These are phyloP conservation scores for Orius insidiosus DNA, from an alignment of 1,140 invertebrate species.

Conservation along the genomic window DNA sequence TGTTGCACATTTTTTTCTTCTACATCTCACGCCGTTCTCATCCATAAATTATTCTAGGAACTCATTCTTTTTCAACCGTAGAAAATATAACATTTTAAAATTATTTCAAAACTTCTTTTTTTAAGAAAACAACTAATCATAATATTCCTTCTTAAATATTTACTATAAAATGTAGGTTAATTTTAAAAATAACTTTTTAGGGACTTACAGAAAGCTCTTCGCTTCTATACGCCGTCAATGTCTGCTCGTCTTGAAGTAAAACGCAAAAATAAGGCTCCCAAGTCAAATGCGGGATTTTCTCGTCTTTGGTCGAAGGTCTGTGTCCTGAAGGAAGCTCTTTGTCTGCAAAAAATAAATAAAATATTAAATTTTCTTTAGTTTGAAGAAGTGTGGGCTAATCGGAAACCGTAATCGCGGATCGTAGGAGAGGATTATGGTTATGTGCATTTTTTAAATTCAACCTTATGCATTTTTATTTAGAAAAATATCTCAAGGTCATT, in stretches of 20 bases:
- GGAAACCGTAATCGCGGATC: too few species aligned
- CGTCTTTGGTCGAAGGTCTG: slow-evolving; percentile 23
- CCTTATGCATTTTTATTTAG: too few species aligned
- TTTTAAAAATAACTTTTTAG: too few species aligned
- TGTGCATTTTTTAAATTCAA: too few species aligned
- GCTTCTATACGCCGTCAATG: slow-evolving; percentile 66
- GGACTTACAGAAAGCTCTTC: slow-evolving; percentile 78
- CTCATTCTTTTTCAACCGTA: background rate
- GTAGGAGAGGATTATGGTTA: too few species aligned
- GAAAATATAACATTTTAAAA: too few species aligned
- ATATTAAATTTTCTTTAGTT: too few species aligned
- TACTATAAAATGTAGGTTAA: too few species aligned
- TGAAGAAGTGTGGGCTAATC: too few species aligned
- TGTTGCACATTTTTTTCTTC: background rate
- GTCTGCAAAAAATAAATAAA: slow-evolving; percentile 23
- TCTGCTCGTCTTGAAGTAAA: slow-evolving; percentile 65
- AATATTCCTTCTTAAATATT: too few species aligned
- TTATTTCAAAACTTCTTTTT: background rate
- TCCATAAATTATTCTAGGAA: background rate
- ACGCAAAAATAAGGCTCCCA: slow-evolving; percentile 82
- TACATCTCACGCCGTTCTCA: background rate
- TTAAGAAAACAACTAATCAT: too few species aligned
- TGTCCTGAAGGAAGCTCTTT: slow-evolving; percentile 28
- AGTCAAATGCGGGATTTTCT: slow-evolving; percentile 27
- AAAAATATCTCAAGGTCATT: too few species aligned